A percentile compares a stretch with the other conserved stretches of the same genome.
These are phyloP conservation scores for Orchestia grillus DNA, from an alignment of 1,140 invertebrate species.

Conservation along the genomic window DNA sequence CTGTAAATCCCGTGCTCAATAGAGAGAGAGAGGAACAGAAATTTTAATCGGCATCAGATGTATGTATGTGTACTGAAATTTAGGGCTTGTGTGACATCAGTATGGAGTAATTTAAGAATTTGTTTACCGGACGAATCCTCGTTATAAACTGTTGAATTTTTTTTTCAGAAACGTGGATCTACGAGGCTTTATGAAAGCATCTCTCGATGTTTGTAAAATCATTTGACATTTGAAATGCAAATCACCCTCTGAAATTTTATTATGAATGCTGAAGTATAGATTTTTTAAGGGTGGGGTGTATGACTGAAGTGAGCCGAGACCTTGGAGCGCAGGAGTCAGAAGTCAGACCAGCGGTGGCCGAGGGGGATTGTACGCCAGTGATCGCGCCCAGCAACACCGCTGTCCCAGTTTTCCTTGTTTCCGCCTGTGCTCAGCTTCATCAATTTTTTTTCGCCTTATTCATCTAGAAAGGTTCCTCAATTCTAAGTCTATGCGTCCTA, in stretches of 20 bases:
- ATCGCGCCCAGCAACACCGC: background rate
- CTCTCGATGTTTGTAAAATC: too few species aligned
- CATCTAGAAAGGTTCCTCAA: too few species aligned
- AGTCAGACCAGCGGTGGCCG: background rate
- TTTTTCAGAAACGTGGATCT: background rate
- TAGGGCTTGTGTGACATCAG: background rate
- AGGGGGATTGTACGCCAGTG: background rate
- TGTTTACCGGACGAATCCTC: background rate
- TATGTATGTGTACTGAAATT: too few species aligned
- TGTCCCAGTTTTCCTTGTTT: background rate
- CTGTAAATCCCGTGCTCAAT: background rate
- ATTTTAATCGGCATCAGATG: too few species aligned
- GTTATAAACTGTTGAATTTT: background rate
- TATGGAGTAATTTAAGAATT: background rate
- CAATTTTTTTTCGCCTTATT: background rate
- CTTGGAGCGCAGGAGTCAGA: background rate
- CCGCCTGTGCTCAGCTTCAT: background rate
- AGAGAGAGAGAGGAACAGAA: too few species aligned
- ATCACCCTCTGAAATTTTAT: background rate
- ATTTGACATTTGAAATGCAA: background rate
- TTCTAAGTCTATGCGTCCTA: too few species aligned
- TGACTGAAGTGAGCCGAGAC: background rate
- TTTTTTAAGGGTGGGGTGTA: background rate
- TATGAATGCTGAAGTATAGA: background rate
- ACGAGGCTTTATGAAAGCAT: background rate